Evolutionary conservation across 1,140 invertebrate genomes (phyloP), one percentile per base, ranked within the genome.

Genomic region (Lutraria rhynchaena): DNA sequence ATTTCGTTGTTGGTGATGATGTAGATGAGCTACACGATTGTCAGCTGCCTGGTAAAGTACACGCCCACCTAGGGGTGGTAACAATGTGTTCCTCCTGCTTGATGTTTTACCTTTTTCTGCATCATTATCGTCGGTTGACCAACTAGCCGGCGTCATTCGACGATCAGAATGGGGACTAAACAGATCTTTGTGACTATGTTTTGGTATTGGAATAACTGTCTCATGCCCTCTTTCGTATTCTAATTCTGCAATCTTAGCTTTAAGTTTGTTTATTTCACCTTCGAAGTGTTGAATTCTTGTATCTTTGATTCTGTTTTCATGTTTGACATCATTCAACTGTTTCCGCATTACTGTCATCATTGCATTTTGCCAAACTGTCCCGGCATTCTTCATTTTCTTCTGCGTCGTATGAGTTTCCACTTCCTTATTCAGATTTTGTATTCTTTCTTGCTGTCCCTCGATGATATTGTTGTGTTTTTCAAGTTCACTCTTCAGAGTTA

Each of bases 391-490:
- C n/a, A 81, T n/a, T 41, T 81, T 81, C 33, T 57, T 61, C 29
- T 63, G 51, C 15, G 27, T 51, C 13, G 27, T 24, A 17, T 63
- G 33, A 13, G 51, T 69, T 69, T 78, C 76, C 15, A 69, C 44
- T 24, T 81, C 78, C 41, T 81, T 81, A n/a, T 81, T 31, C 24
- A 81, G 49, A n/a, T 27, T 49, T 29, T 73, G 15, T 1, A 81
- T 73, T 17, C 35, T 73, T 37, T 81, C 78, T 53, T 81, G 67
- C 35, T 81, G 78, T 7, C 67, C 69, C 41, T 81, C 78, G n/a
- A 81, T 73, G 19, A 53, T 63, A 22, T 70, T 49, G n/a, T 13
- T 71, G 24, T 73, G 31, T 73, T 73, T 69, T 44, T 81, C 33
- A 44, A 81, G 41, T 31, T 81, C 7, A 2, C 70, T 27, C 33